Conservation (phyloP, 2,888 invertebrate genomes). For the Ophion ellenae region DNA sequence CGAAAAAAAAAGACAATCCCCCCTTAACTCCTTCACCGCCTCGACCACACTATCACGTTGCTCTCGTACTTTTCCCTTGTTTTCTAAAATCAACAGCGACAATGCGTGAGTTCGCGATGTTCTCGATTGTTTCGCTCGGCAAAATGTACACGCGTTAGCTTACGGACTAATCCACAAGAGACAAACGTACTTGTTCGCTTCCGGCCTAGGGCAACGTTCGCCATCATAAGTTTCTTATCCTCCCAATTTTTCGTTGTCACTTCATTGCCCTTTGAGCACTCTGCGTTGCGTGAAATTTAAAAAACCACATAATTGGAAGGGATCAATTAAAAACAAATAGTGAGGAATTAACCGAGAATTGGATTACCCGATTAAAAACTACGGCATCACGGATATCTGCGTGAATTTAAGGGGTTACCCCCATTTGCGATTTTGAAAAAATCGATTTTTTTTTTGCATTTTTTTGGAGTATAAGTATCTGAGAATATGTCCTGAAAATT, state of each 20-base stretch:
- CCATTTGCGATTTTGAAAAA: no score
- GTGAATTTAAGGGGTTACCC: no score
- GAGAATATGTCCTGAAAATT: no score
- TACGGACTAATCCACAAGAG: conserved; percentile 37
- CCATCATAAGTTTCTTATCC: not conserved
- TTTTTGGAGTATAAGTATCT: no score
- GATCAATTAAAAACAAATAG: no score
- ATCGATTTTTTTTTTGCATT: no score
- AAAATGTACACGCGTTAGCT: conserved; percentile 41
- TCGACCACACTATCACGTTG: conserved; percentile 47
- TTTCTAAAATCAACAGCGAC: conserved; percentile 37
- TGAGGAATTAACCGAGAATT: no score
- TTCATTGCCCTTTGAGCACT: not conserved
- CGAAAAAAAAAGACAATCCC: no score
- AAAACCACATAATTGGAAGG: no score
- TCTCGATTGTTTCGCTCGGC: conserved; percentile 49
- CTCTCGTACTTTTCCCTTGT: conserved; percentile 36
- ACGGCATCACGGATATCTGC: no score
- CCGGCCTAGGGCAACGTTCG: conserved; percentile 42
- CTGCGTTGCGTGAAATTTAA: no score
- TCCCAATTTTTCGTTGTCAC: conserved; percentile 9
- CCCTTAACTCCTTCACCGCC: conserved; percentile 37
- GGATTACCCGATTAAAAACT: no score
- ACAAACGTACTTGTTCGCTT: conserved; percentile 25
- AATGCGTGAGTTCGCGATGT: conserved; percentile 59